These are phyloP conservation scores for Tiliacea aurago DNA, from an alignment of 2,888 invertebrate genomes.

Conservation along the genomic window DNA sequence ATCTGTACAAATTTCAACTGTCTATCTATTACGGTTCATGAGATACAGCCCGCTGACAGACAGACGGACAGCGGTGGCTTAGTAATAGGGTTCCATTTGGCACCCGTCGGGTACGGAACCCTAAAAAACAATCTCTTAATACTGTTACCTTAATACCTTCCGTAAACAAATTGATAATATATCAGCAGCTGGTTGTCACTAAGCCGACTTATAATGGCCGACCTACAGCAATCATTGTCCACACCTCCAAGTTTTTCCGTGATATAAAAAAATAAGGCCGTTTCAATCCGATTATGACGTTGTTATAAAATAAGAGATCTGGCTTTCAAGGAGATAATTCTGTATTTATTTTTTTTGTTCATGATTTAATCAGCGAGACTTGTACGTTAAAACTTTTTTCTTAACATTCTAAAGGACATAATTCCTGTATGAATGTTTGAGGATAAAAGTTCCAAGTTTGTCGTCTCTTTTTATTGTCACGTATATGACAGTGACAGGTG, in stretches of 20 bases:
- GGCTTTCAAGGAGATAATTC: constrained; percentile 50
- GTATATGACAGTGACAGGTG: constrained; percentile 42
- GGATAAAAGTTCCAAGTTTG: constrained; percentile 24
- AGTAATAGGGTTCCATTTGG: too few species aligned
- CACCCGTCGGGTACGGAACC: too few species aligned
- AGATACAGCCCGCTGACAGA: too few species aligned
- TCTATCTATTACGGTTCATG: too few species aligned
- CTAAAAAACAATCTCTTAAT: constrained; percentile 18
- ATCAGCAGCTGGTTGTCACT: constrained; percentile 40
- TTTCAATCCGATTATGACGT: constrained; percentile 60
- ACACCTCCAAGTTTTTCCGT: constrained; percentile 34
- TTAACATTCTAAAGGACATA: constrained; percentile 12
- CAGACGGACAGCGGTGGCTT: too few species aligned
- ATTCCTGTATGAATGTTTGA: constrained; percentile 38
- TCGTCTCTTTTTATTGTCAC: constrained; percentile 18
- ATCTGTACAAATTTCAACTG: too few species aligned
- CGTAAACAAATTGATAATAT: constrained; percentile 48
- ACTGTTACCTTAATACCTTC: constrained; percentile 25
- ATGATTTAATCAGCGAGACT: constrained; percentile 36
- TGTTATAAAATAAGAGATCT: constrained; percentile 49
- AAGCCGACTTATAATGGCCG: constrained; percentile 48
- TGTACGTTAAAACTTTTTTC: constrained; percentile 6
- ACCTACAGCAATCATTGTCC: constrained; percentile 49
- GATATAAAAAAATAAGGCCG: constrained; percentile 52
- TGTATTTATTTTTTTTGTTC: constrained; percentile 30